Conservation (phyloP, 2,113 vertebrate genomes). For the Noctilio leporinus region DNA sequence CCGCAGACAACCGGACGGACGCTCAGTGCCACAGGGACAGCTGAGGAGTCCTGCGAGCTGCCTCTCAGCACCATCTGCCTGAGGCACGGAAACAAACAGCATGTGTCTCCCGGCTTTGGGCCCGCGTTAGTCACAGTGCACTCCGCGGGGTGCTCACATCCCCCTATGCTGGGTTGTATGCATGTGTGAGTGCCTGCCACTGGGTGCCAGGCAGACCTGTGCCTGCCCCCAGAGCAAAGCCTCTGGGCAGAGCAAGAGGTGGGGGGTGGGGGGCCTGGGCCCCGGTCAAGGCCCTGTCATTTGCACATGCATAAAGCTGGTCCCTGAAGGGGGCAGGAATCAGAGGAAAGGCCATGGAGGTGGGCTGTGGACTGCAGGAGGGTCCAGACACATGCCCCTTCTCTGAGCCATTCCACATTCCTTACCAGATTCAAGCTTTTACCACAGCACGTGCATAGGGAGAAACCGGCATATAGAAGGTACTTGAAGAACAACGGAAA, state of each 20-base stretch:
- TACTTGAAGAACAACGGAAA: background rate
- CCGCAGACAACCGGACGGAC: background rate
- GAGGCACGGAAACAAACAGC: background rate
- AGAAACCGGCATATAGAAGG: background rate
- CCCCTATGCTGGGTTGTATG: background rate
- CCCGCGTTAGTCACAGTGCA: background rate
- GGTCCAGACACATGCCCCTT: background rate
- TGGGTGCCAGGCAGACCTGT: background rate
- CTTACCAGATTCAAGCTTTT: background rate
- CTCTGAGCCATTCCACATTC: background rate
- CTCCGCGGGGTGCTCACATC: background rate
- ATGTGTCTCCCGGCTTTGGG: background rate
- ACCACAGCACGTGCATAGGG: background rate
- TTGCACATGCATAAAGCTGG: background rate
- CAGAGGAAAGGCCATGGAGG: background rate
- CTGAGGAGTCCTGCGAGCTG: background rate
- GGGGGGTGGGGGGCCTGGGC: accelerated
- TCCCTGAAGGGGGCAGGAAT: no score
- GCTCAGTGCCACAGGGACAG: background rate
- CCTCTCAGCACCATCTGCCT: background rate
- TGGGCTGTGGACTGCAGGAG: background rate
- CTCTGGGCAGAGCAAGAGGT: background rate
- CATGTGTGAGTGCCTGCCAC: background rate
- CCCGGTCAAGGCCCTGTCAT: background rate
- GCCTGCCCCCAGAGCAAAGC: background rate